Conservation (phyloP, 2,113 vertebrate genomes). For the Tamias sibiricus region DNA sequence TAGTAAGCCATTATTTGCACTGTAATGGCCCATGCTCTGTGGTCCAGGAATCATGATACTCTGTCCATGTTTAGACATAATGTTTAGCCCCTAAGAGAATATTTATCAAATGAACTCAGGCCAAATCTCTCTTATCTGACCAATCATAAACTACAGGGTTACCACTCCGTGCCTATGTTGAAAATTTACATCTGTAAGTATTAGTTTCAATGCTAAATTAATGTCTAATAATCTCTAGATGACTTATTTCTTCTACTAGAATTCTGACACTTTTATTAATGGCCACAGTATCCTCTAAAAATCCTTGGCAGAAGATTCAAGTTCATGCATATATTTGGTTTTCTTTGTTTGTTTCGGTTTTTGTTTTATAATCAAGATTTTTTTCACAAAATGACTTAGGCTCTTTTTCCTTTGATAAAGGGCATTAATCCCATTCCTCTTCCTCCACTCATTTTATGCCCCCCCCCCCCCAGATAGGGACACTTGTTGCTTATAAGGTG, state of each 20-base stretch:
- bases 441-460: neutral
- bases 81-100: neutral
- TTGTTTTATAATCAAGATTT: neutral
- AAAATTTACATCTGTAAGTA: neutral
- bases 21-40: neutral
- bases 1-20: neutral
- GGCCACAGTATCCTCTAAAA: neutral
- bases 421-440: neutral
- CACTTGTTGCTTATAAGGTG: neutral
- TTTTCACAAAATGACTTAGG: neutral
- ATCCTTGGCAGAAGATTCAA: neutral
- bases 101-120: neutral
- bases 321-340: too few species aligned
- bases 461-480: neutral
- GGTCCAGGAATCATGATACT: neutral
- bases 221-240: neutral
- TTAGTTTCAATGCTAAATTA: neutral
- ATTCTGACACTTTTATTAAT: neutral
- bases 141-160: neutral
- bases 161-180: neutral
- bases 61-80: neutral
- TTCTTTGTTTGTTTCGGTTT: too few species aligned
- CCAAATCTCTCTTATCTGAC: neutral
- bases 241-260: neutral
- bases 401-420: fast-evolving